Evolutionary conservation across 2,113 vertebrate genomes (phyloP).

Genomic region (Muntiacus muntjak): DNA sequence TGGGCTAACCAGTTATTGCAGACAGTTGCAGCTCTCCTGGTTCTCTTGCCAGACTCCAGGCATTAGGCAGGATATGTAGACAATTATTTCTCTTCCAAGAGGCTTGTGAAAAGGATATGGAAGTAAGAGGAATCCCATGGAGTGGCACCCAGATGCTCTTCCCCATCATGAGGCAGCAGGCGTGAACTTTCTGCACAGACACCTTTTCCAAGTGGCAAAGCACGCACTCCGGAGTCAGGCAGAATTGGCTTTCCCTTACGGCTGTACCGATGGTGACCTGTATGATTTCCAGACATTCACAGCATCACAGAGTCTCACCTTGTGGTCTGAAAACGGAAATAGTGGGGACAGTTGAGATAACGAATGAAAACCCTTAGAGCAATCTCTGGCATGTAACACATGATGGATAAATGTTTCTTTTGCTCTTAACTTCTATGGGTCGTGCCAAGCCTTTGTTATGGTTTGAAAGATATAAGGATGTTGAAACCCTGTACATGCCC

Average conservation of each 20-base stretch:
- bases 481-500: background rate
- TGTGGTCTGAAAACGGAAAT: background rate
- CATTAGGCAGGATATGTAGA: background rate
- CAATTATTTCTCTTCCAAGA: background rate
- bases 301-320: background rate
- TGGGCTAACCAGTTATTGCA: background rate
- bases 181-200: background rate
- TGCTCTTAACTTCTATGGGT: too few species aligned
- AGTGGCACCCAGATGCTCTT: background rate
- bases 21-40: accelerated
- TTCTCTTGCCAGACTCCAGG: background rate
- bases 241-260: background rate
- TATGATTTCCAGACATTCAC: background rate
- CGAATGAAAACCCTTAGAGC: background rate
- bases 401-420: background rate
- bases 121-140: background rate
- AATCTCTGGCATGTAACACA: accelerated
- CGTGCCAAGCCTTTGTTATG: accelerated
- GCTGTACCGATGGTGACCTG: accelerated
- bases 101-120: background rate
- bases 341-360: background rate
- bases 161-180: background rate
- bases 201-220: background rate
- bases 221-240: too few species aligned
- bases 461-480: accelerated